Conservation (phyloP, 1,140 invertebrate species). For the Dendrolimus kikuchii region DNA sequence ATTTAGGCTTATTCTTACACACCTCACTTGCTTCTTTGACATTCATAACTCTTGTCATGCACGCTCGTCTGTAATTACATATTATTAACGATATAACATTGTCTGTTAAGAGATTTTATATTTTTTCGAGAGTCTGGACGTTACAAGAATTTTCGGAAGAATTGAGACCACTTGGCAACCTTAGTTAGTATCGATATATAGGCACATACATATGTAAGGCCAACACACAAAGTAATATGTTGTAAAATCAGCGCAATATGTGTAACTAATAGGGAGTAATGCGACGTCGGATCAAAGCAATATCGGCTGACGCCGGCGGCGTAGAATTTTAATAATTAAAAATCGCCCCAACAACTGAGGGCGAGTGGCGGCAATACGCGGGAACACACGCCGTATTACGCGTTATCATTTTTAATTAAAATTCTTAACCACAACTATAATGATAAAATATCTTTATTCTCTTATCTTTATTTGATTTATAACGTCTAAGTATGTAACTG, state of each 20-base stretch:
- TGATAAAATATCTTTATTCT: constrained; percentile 19
- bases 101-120: no score
- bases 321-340: constrained; percentile 69
- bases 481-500: no score
- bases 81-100: not conserved
- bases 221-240: constrained; percentile 6
- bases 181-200: no score
- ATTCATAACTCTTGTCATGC: no score
- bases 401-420: constrained; percentile 67
- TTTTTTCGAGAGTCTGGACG: no score
- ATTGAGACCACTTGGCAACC: no score
- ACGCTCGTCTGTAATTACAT: no score
- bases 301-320: constrained; percentile 49
- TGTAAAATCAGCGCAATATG: constrained; percentile 20
- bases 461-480: constrained; percentile 13
- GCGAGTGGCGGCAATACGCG: constrained; percentile 28
- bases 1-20: no score
- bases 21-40: no score
- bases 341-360: constrained; percentile 49
- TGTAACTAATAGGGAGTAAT: constrained; percentile 27
- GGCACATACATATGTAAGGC: no score
- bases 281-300: constrained; percentile 41
- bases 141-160: no score
- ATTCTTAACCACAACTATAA: constrained; percentile 22
- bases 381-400: constrained; percentile 52